Evolutionary conservation across 2,113 vertebrate species (phyloP).

Genomic region (Peromyscus californicus): DNA sequence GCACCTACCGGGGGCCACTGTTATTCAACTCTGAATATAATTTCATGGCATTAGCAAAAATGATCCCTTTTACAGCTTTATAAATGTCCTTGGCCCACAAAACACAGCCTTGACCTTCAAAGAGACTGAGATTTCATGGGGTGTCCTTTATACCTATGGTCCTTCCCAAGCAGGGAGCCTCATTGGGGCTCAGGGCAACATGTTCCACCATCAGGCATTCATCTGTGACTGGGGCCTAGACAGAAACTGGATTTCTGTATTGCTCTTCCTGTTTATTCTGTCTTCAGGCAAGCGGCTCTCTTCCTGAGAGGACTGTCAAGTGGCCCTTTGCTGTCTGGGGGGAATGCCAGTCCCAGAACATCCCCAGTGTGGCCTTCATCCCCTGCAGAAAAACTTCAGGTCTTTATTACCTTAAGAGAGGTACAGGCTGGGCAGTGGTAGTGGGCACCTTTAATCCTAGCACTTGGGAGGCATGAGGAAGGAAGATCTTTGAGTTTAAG

Average conservation of each 20-base stretch:
- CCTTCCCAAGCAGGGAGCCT: not conserved
- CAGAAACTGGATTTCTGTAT: accelerated
- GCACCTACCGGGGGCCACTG: constrained; percentile 40
- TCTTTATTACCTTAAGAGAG: not conserved
- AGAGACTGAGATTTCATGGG: not conserved
- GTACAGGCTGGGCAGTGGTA: not conserved
- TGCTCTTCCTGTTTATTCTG: not conserved
- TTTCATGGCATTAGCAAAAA: constrained; percentile 67
- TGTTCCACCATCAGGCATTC: not conserved
- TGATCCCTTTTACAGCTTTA: constrained; percentile 56
- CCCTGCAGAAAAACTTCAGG: constrained; percentile 79
- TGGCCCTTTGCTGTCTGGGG: not conserved
- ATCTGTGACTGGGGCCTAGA: not conserved
- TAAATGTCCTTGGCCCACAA: constrained; percentile 48
- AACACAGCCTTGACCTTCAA: constrained; percentile 62
- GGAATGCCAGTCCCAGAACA: constrained; percentile 84
- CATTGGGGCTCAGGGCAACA: not conserved
- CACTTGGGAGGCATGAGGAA: not conserved
- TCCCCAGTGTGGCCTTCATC: constrained; percentile 87
- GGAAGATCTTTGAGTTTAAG: not conserved
- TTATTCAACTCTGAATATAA: constrained; percentile 40
- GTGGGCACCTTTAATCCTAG: not conserved
- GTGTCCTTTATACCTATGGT: not conserved
- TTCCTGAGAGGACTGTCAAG: constrained; percentile 78
- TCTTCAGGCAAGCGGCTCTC: constrained; percentile 74